phyloP scores from a whole-genome alignment of 2,888 invertebrate species.

The Aporophyla nigra region DNA sequence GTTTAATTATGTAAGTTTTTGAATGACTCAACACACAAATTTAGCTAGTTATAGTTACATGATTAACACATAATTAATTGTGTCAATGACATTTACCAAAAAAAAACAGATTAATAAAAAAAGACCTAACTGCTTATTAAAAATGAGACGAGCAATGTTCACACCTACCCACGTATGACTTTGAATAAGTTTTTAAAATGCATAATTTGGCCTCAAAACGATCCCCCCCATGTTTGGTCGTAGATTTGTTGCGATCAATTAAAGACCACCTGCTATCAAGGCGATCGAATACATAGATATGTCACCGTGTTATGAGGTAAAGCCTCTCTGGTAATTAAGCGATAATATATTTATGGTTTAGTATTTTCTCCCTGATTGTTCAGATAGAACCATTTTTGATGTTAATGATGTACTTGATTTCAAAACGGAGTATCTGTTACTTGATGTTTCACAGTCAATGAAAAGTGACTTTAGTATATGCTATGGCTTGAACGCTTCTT shows the following conservation, averaged over 20 bases:
- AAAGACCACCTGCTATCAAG: conserved; percentile 72
- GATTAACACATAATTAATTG: conserved; percentile 15
- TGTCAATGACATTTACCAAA: conserved; percentile 15
- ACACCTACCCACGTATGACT: conserved; percentile 55
- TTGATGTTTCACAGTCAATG: neutral
- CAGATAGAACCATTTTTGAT: neutral
- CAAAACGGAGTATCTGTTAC: too few species aligned
- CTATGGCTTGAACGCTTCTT: too few species aligned
- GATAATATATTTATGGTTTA: conserved; percentile 22
- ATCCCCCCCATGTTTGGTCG: conserved; percentile 34
- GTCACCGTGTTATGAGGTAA: conserved; percentile 66
- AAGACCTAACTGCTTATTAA: conserved; percentile 25
- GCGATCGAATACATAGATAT: conserved; percentile 65
- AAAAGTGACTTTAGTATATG: too few species aligned
- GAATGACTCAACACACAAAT: neutral
- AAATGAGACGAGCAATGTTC: conserved; percentile 19
- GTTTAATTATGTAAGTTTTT: too few species aligned
- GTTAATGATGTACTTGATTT: neutral
- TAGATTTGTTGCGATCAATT: conserved; percentile 56
- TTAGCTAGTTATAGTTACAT: neutral
- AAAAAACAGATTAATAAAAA: neutral
- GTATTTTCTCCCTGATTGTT: conserved; percentile 8
- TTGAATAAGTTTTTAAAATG: conserved; percentile 57
- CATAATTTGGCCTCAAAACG: conserved; percentile 58
- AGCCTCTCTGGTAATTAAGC: conserved; percentile 19